Base-by-base conservation (phyloP, 1,140 invertebrate genomes). In the Panagrolaimus sp. region DNA sequence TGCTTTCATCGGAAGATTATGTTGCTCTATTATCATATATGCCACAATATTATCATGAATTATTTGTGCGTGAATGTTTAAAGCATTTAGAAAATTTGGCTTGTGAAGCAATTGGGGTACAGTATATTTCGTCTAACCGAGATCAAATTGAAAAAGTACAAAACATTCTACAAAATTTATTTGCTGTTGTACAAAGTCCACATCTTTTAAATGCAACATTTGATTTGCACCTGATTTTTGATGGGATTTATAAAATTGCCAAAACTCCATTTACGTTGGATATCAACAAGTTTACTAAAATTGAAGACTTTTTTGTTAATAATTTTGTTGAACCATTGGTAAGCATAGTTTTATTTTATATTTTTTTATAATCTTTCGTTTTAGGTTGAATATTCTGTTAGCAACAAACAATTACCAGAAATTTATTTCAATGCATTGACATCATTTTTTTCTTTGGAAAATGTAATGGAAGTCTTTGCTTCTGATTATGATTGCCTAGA, bases 401-500 rank as follows among this genome's bases (percentile, higher is more conserved):
- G 31, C 31, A 38, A 38, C 31, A 38, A 38, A 38, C 31, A 38
- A 38, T 38, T 38, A 7, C 31, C 31, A 4, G 31, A 38, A 23
- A 25, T 11, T 13, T 57, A 25, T 27, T 57, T 20, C 8, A 9
- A 20, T 9, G 20, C 51, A 20, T n/a, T 57, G 16, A 27, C 51
- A 0, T 14, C 51, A 27, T 57, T 57, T 57, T 57, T 57, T 13
- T 57, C 51, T 25, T 16, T 57, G 8, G 20, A 20, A 57, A 25
- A 20, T 25, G 27, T 27, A 4, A 16, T 57, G 20, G 51, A 57
- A n/a, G 20, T 11, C 4, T 57, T 57, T 20, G 20, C 51, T 2
- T 16, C 51, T 23, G 51, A 57, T 57, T 57, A 57, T 16, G 51
- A 57, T 20, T 57, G 51, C n/a, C n/a, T 57, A 9, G 51, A 57